Conservation (phyloP, 2,797 vertebrate species). For the Neosilurus mollespiculum region DNA sequence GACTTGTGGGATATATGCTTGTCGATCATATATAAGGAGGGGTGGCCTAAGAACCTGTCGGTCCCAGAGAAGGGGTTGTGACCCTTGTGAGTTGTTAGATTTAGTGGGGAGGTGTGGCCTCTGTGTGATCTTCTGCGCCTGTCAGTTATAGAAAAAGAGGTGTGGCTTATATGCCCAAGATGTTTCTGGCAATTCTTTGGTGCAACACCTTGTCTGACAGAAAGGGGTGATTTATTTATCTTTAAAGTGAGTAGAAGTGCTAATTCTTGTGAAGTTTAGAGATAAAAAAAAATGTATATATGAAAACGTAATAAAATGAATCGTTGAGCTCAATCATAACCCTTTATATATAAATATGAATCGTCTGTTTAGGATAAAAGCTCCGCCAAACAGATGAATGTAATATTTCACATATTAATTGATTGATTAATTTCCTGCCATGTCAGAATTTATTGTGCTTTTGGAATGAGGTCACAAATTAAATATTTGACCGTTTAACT, state of each 20-base stretch:
- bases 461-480: background rate
- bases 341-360: background rate
- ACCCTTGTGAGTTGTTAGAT: too few relatives aligned
- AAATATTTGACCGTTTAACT: conserved; percentile 1
- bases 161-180: background rate
- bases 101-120: too few relatives aligned
- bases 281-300: background rate
- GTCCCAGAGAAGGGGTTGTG: background rate
- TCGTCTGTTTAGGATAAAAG: background rate
- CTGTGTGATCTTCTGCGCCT: too few relatives aligned
- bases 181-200: too few relatives aligned
- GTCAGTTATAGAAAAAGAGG: too few relatives aligned
- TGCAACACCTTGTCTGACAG: background rate
- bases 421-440: background rate
- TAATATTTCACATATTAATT: background rate
- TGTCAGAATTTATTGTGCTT: background rate
- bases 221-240: background rate
- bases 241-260: background rate
- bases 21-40: background rate
- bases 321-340: background rate
- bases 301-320: too few relatives aligned
- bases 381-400: background rate
- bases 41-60: background rate
- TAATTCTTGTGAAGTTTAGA: background rate
- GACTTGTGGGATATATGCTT: background rate